Conservation (phyloP, 2,888 invertebrate species). For the Pammene fasciana region DNA sequence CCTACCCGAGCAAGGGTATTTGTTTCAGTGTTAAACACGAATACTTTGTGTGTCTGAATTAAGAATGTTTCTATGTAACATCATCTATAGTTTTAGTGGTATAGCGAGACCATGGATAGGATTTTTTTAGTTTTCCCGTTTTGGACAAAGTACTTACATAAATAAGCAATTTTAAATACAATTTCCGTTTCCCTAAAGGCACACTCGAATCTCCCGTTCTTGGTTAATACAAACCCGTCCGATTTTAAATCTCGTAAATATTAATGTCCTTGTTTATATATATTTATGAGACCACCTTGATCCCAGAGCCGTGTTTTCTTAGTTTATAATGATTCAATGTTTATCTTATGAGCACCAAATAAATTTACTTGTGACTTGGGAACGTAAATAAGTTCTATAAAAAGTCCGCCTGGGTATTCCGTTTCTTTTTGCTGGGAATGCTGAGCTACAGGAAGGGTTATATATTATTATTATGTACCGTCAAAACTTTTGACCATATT, state of each 20-base stretch:
- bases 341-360: conserved; percentile 9
- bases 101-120: too few species aligned
- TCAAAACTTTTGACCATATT: too few species aligned
- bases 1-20: too few species aligned
- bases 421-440: neutral
- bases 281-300: conserved; percentile 24
- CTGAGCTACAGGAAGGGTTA: too few species aligned
- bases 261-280: conserved; percentile 10
- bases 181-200: neutral
- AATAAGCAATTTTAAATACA: too few species aligned
- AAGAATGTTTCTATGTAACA: too few species aligned
- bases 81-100: too few species aligned
- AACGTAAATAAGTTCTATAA: neutral
- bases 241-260: conserved; percentile 13
- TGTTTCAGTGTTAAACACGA: too few species aligned
- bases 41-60: too few species aligned
- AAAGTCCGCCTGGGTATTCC: neutral
- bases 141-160: too few species aligned
- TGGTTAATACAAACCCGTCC: conserved; percentile 1
- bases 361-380: conserved; percentile 4
- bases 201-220: neutral
- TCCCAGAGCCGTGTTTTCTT: neutral
- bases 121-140: too few species aligned
- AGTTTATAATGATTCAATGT: neutral
- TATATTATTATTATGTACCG: too few species aligned